Evolutionary conservation across 2,888 invertebrate species (phyloP).

Genomic region (Meghimatium bilineatum): DNA sequence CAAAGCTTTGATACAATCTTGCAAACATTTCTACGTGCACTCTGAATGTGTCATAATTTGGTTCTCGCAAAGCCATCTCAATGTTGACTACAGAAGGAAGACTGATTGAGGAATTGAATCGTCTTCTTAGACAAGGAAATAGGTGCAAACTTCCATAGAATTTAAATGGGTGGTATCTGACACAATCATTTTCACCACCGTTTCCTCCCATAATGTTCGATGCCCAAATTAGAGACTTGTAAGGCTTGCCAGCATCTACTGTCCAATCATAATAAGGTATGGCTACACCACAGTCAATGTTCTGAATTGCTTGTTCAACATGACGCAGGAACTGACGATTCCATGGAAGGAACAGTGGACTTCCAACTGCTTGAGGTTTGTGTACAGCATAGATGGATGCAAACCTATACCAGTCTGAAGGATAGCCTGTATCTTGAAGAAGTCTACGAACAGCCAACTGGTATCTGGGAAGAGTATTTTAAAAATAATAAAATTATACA

Average conservation of each 20-base stretch:
- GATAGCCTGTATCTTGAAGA: slow-evolving; percentile 57
- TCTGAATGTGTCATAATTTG: slow-evolving; percentile 66
- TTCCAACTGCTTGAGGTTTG: slow-evolving; percentile 71
- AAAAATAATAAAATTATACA: background rate
- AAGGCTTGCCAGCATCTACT: slow-evolving; percentile 69
- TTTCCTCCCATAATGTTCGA: slow-evolving; percentile 74
- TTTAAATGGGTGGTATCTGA: slow-evolving; percentile 73
- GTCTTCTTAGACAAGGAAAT: slow-evolving; percentile 70
- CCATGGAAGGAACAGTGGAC: slow-evolving; percentile 72
- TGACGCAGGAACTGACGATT: slow-evolving; percentile 70
- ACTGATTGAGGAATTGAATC: slow-evolving; percentile 66
- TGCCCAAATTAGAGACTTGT: slow-evolving; percentile 71
- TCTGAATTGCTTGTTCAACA: slow-evolving; percentile 70
- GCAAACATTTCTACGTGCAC: slow-evolving; percentile 65
- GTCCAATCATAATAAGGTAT: slow-evolving; percentile 77
- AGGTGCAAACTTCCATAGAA: slow-evolving; percentile 67
- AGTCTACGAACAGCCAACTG: slow-evolving; percentile 69
- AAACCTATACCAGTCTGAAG: slow-evolving; percentile 71
- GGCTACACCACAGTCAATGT: slow-evolving; percentile 69
- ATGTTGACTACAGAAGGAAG: slow-evolving; percentile 73
- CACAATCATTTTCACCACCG: slow-evolving; percentile 69
- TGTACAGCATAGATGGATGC: slow-evolving; percentile 66
- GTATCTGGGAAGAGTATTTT: slow-evolving; percentile 51
- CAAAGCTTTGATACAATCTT: slow-evolving; percentile 68
- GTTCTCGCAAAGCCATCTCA: slow-evolving; percentile 67